phyloP scores from a whole-genome alignment of 2,113 vertebrate genomes.

The Lipotes vexillifer region DNA sequence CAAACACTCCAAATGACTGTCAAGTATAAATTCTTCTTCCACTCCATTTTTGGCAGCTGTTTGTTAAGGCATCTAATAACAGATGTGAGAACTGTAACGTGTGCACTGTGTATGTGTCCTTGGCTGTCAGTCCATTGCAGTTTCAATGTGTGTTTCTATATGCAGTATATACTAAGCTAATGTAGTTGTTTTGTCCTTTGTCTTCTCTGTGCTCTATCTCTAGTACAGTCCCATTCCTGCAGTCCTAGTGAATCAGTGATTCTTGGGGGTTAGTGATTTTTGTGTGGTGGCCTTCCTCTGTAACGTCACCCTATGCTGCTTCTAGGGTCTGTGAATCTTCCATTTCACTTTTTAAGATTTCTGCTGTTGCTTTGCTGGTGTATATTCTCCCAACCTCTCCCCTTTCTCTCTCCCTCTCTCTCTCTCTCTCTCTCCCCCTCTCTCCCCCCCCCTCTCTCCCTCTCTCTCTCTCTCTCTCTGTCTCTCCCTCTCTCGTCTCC shows the following conservation, averaged over 20 bases:
- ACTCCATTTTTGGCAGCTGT: conserved; percentile 93
- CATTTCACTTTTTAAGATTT: conserved; percentile 76
- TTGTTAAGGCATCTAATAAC: conserved; percentile 95
- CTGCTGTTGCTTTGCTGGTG: conserved; percentile 98
- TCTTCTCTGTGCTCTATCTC: conserved; percentile 99
- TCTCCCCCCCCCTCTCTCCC: conserved; percentile 65
- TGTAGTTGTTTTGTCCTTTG: conserved; percentile 98
- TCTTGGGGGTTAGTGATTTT: conserved; percentile 98
- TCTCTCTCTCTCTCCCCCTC: conserved; percentile 55
- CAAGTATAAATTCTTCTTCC: conserved; percentile 90
- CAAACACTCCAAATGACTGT: conserved; percentile 92
- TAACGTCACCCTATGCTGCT: conserved; percentile 96
- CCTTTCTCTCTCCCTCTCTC: conserved; percentile 68
- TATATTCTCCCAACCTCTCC: conserved; percentile 89
- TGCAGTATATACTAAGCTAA: conserved; percentile 99
- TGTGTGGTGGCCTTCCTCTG: conserved; percentile 98
- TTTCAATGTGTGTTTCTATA: conserved; percentile 99
- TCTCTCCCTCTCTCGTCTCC: not conserved
- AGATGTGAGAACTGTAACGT: conserved; percentile 96
- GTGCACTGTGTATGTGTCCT: conserved; percentile 98
- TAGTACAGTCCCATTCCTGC: conserved; percentile 92
- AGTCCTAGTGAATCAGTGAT: conserved; percentile 99
- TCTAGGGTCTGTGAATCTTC: conserved; percentile 94
- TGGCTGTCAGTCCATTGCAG: conserved; percentile 98
- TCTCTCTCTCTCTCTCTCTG: conserved; percentile 69